A percentile compares a stretch with the other conserved stretches of the same genome.
phyloP scores from a whole-genome alignment of 2,888 invertebrate species.

The Blomia tropicalis region DNA sequence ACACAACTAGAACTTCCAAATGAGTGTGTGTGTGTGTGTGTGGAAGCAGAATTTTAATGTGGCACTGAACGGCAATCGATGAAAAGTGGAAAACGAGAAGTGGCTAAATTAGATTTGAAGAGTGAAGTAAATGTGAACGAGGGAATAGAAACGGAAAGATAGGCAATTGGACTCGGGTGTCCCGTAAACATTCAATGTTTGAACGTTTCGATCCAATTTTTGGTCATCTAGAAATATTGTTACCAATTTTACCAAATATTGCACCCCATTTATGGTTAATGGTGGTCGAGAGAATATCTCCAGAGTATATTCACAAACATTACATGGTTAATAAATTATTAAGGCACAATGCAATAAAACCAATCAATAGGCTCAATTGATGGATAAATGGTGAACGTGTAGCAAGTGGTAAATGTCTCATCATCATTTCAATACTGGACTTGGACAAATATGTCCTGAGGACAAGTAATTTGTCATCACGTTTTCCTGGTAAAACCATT shows the following conservation, averaged over 20 bases:
- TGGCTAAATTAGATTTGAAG: background rate
- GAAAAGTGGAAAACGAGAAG: background rate
- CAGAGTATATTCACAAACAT: conserved; percentile 10
- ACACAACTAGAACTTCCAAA: too few species aligned
- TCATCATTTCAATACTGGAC: background rate
- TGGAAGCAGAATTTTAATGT: conserved; percentile 11
- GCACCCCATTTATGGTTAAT: background rate
- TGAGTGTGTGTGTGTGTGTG: too few species aligned
- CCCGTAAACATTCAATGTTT: background rate
- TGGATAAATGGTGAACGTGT: background rate
- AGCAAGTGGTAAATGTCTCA: background rate
- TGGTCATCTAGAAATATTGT: background rate
- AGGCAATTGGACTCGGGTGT: background rate
- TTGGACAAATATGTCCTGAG: background rate
- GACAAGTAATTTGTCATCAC: conserved; percentile 11
- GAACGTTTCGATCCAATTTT: too few species aligned
- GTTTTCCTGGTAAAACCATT: too few species aligned
- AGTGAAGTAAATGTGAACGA: too few species aligned
- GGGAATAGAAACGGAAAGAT: too few species aligned
- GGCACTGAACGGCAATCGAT: background rate
- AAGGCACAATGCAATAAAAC: background rate
- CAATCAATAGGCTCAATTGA: background rate
- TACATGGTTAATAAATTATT: conserved; percentile 10
- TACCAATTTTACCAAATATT: background rate
- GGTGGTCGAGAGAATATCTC: too few species aligned